Evolutionary conservation across 2,888 invertebrate genomes (phyloP), one percentile per base, ranked within the genome.

Genomic region (Pyrrhopygopsis socrates): DNA sequence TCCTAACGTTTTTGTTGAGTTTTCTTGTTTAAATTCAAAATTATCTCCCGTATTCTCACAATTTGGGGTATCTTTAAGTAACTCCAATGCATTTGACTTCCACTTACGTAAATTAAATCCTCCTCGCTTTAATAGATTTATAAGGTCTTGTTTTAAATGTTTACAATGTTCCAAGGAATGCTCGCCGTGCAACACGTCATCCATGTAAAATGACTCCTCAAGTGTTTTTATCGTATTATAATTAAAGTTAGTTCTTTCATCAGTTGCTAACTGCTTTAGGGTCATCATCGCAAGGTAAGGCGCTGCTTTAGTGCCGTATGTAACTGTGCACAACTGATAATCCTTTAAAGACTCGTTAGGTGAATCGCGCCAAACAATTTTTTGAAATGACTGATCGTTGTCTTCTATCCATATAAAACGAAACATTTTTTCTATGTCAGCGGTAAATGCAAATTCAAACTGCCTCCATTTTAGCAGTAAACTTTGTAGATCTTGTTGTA

Each of bases 351-450:
- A 18, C 6, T 75, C 41, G 20, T 22, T 11, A 20, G 83, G 54
- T 2, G 41, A 34, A 20, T 88, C 79, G 13, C 92, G 38, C 92
- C 88, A 87, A 5, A 93, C 22, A 11, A 94, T 91, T 60, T 86
- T 84, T 68, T 92, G 92, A 9, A 86, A 82, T 6, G 13, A 20
- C 65, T 88, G 91, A 75, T 93, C 90, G 0, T 82, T 45, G 45
- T 82, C 70, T 34, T 78, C n/a, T 0, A 88, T 27, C 41, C 74
- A 76, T 15, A 94, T 90, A 15, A 83, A 81, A 2, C 91, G 58
- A 74, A 84, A 93, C 89, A 91, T 91, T 70, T 92, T 93, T 45
- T 90, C 91, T 0, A 92, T 86, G 41, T 92, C 92, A 0, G 92
- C 92, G 0, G 90, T 91, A 8, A 82, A 83, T 0, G 74, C 92